Evolutionary conservation across 2,113 vertebrate genomes (phyloP), one percentile per base, ranked within the genome.

Genomic region (Scomber japonicus): DNA sequence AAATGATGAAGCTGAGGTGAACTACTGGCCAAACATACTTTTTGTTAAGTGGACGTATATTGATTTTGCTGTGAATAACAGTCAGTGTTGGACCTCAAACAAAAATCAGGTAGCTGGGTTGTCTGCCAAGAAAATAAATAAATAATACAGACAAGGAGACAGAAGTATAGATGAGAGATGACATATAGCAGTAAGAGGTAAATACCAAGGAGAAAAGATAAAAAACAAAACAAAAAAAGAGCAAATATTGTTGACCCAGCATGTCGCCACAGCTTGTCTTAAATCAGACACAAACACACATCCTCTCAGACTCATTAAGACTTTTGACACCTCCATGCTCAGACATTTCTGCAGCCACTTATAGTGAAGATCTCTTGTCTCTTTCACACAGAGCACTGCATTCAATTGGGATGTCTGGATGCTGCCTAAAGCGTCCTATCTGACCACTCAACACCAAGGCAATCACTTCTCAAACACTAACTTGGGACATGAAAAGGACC

Each of bases 41-140:
- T 21, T 16, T 54, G 24, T 40, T n/a, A 8, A 1, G 10, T 55
- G 30, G 50, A 40, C 73, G 49, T 27, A 30, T 46, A 79, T 79
- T 54, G 24, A 61, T 71, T 75, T 80, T 12, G 15, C 31, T 9
- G 31, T 50, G 45, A 70, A n/a, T 67, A 62, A 61, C 24, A 4
- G 4, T 17, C 49, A 21, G 13, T 14, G 31, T 16, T 27, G 17
- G 19, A 53, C 48, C 17, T 44, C 71, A 49, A 19, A 50, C 35
- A 56, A 15, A 69, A 48, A 17, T 54, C 16, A 2, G 9, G 16
- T 11, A 31, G 31, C 31, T 53, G 61, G 3, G 27, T 57, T 53
- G 10, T 40, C 31, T 40, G 35, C 3, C 14, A 49, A 48, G 1
- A 51, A 77, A 57, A 63, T 63, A 27, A 27, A 27, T 27, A 27